Percentiles rank a stretch among this genome's conserved stretches.
Conservation (phyloP, 1,140 invertebrate species). For the Neoseiulus cucumeris region DNA sequence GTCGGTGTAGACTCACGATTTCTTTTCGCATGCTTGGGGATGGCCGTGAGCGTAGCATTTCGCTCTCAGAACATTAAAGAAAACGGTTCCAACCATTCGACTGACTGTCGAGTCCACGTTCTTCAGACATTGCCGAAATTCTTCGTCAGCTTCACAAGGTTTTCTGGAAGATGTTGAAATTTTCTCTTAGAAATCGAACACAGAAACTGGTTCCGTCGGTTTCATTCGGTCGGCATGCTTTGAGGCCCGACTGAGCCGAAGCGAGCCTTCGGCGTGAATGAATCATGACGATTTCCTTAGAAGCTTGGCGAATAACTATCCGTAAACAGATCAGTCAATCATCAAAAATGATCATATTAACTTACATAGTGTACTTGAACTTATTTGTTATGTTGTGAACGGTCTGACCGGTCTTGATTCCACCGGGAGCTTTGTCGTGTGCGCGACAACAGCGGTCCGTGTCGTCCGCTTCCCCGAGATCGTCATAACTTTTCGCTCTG, state of each 20-base stretch:
- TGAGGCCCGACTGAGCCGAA: no score
- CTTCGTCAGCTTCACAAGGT: neutral
- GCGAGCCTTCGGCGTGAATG: no score
- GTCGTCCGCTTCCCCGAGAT: constrained; percentile 41
- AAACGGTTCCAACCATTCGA: neutral
- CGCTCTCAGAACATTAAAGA: neutral
- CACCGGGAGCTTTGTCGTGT: constrained; percentile 43
- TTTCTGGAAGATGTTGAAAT: neutral
- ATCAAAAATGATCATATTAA: no score
- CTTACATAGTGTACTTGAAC: constrained; percentile 4
- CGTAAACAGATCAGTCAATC: no score
- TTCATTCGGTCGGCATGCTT: no score
- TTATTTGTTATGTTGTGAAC: constrained; percentile 4
- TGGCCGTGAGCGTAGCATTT: constrained; percentile 2
- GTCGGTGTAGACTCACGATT: neutral
- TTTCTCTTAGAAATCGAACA: no score
- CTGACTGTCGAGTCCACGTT: neutral
- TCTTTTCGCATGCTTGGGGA: neutral
- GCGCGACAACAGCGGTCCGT: constrained; percentile 53
- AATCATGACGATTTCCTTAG: no score
- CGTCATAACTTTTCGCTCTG: constrained; percentile 41
- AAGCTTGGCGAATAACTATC: no score
- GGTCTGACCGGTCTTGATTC: neutral
- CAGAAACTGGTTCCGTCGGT: no score
- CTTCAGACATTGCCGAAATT: neutral